A percentile compares a stretch with the other conserved stretches of the same genome.
Conservation (phyloP, 2,797 vertebrate species). For the Pitangus sulphuratus region DNA sequence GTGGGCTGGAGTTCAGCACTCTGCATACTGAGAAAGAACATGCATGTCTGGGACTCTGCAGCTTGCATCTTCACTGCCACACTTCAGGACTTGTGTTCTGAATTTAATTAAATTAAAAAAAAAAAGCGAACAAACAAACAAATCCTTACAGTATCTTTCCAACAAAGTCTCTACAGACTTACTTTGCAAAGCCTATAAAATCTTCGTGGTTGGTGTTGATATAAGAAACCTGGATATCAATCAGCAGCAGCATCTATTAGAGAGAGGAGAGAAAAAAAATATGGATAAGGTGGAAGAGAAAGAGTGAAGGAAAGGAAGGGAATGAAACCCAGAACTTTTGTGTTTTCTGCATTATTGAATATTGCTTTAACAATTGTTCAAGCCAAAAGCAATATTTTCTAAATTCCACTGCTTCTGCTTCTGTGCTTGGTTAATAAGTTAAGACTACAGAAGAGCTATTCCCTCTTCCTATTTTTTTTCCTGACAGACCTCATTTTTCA, state of each 20-base stretch:
- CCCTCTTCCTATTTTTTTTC: not conserved
- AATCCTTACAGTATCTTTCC: not conserved
- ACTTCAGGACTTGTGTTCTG: not conserved
- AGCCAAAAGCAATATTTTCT: conserved; percentile 5
- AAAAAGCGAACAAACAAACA: not conserved
- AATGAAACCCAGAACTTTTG: not conserved
- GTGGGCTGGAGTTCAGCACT: not conserved
- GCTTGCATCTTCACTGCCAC: not conserved
- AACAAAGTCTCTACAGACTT: conserved; percentile 59
- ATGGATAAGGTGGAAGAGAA: not conserved
- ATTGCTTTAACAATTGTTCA: not conserved
- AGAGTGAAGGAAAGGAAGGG: not conserved
- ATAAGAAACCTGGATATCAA: conserved; percentile 93
- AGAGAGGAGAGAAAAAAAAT: not conserved
- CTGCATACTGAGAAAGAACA: not conserved
- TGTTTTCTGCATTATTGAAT: not conserved
- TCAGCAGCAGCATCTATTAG: conserved; percentile 86
- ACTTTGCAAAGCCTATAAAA: conserved; percentile 93
- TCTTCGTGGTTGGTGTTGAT: conserved; percentile 97
- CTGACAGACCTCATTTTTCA: not conserved
- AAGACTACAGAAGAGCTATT: not conserved
- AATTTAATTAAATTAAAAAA: not conserved
- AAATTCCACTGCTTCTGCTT: not conserved
- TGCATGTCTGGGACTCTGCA: not conserved
- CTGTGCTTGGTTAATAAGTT: not conserved